Percentiles rank a stretch among this genome's conserved stretches.
phyloP scores from a whole-genome alignment of 2,113 vertebrate species.

The Todiramphus saurophagus region DNA sequence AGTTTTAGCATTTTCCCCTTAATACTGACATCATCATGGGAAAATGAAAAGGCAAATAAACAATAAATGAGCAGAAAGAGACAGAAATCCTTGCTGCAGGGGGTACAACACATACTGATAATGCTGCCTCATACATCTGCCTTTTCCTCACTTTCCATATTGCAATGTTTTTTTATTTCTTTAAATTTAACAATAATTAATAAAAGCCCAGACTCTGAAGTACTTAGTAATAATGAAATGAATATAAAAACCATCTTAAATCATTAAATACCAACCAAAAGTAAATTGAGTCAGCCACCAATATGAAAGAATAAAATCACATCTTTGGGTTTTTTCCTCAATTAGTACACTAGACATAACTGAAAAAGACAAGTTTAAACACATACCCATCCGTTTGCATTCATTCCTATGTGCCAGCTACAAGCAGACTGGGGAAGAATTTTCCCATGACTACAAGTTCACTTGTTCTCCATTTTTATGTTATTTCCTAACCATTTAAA shows the following conservation, averaged over 20 bases:
- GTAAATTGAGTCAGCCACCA: background rate
- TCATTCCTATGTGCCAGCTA: background rate
- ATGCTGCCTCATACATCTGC: background rate
- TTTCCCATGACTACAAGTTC: background rate
- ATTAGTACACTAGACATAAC: background rate
- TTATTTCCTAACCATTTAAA: background rate
- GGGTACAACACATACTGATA: background rate
- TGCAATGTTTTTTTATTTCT: background rate
- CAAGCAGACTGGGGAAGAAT: background rate
- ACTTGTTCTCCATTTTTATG: background rate
- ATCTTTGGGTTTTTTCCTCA: background rate
- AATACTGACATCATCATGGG: background rate
- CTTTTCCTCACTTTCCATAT: background rate
- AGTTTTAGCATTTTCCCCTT: background rate
- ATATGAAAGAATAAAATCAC: background rate
- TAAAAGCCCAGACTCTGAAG: background rate
- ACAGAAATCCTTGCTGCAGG: background rate
- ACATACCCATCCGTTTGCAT: background rate
- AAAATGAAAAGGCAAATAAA: constrained; percentile 28
- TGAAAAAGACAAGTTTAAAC: background rate
- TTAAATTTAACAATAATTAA: constrained; percentile 1
- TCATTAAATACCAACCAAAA: background rate
- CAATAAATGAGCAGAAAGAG: background rate
- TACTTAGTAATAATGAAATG: background rate
- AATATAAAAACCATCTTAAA: background rate